Evolutionary conservation across 2,113 vertebrate species (phyloP).

Genomic region (Paradoxurus hermaphroditus): DNA sequence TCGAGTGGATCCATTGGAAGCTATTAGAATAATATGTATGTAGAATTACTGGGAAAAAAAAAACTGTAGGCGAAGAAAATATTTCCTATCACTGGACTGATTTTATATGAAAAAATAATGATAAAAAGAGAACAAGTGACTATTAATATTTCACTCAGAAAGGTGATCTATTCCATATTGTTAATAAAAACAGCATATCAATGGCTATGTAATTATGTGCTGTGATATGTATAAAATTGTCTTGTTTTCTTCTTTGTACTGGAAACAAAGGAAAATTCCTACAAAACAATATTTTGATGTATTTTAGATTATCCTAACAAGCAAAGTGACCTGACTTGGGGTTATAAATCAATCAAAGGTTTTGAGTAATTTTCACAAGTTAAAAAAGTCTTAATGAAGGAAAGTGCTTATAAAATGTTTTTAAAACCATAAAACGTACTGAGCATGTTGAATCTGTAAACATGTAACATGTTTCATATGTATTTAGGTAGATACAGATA

Average conservation of each 20-base stretch:
- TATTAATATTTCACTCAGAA: not conserved
- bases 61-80: conserved; percentile 47
- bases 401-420: not conserved
- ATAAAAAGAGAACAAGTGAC: not conserved
- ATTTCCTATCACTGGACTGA: conserved; percentile 57
- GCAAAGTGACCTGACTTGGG: not conserved
- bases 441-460: not conserved
- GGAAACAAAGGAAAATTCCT: not conserved
- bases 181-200: not conserved
- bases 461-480: not conserved
- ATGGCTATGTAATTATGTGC: not conserved
- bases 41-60: conserved; percentile 11
- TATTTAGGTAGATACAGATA: not conserved
- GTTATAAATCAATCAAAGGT: not conserved
- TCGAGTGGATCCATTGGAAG: conserved; percentile 82
- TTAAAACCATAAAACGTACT: not conserved
- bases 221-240: not conserved
- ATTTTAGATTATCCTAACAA: not conserved
- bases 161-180: not conserved
- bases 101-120: conserved; percentile 16
- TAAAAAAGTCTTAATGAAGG: not conserved
- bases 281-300: not conserved
- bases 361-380: not conserved
- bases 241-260: not conserved
- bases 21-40: conserved; percentile 77